phyloP scores from a whole-genome alignment of 2,888 invertebrate genomes.

The Philopedon plagiatum region DNA sequence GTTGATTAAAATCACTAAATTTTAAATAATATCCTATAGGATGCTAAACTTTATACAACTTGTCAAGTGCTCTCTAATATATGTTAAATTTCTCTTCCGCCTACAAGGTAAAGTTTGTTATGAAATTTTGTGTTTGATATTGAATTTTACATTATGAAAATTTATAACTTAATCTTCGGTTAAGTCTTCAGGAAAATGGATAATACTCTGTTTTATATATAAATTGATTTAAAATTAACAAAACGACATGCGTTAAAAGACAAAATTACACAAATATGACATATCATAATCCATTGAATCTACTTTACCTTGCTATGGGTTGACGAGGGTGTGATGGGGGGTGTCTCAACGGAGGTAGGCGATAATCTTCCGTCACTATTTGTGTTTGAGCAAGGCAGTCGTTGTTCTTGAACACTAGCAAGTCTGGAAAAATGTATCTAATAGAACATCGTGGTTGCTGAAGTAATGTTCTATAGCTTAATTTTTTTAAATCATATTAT shows the following conservation, averaged over 20 bases:
- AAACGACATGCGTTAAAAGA: conserved; percentile 60
- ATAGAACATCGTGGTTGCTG: conserved; percentile 13
- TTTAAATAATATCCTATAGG: neutral
- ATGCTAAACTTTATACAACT: neutral
- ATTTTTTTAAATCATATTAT: too few relatives aligned
- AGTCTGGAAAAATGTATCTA: conserved; percentile 73
- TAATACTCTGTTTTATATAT: conserved; percentile 50
- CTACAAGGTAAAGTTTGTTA: neutral
- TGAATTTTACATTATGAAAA: neutral
- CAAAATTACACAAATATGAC: conserved; percentile 36
- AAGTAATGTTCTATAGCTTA: too few relatives aligned
- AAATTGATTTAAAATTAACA: conserved; percentile 61
- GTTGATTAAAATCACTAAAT: neutral
- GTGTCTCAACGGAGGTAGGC: conserved; percentile 74
- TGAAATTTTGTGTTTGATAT: neutral
- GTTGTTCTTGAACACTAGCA: conserved; percentile 97
- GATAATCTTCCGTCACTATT: conserved; percentile 74
- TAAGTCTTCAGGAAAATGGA: conserved; percentile 1
- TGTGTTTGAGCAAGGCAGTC: conserved; percentile 76
- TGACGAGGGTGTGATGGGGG: conserved; percentile 74
- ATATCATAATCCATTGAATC: neutral
- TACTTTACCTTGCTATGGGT: conserved; percentile 82
- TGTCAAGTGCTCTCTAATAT: neutral
- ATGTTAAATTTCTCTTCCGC: neutral
- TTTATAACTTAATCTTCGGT: neutral